Evolutionary conservation across 2,113 vertebrate genomes (phyloP).

Genomic region (Heterochromis multidens): DNA sequence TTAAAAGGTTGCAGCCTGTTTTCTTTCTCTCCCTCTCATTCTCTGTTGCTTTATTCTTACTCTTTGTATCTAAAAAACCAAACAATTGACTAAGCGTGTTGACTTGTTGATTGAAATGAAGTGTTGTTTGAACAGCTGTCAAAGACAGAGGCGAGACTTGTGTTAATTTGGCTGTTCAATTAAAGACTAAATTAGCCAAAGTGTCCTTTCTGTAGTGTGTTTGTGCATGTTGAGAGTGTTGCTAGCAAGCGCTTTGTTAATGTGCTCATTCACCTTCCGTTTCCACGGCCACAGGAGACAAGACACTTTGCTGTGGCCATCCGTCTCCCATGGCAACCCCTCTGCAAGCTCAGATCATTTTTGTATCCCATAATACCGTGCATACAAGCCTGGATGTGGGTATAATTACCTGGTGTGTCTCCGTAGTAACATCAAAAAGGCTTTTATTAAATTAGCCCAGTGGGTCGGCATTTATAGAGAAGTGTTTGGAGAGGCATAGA

Average conservation of each 20-base stretch:
- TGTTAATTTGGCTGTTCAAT: slow-evolving; percentile 17
- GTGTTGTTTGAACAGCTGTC: slow-evolving; percentile 40
- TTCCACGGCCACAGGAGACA: slow-evolving; percentile 17
- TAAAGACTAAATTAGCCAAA: slow-evolving; percentile 33
- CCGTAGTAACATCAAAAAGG: slow-evolving; percentile 55
- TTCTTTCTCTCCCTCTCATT: neutral
- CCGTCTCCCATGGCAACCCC: slow-evolving; percentile 52
- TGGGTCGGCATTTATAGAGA: slow-evolving; percentile 59
- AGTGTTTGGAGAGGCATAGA: slow-evolving; percentile 46
- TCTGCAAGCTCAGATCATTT: slow-evolving; percentile 42
- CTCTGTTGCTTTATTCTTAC: slow-evolving; percentile 6
- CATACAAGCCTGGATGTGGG: slow-evolving; percentile 22
- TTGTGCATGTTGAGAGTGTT: neutral
- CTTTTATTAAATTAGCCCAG: slow-evolving; percentile 72
- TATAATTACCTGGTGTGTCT: slow-evolving; percentile 67
- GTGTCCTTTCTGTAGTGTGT: neutral
- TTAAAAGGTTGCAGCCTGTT: slow-evolving; percentile 43
- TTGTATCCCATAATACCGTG: slow-evolving; percentile 56
- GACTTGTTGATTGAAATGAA: slow-evolving; percentile 35
- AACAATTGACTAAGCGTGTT: slow-evolving; percentile 17
- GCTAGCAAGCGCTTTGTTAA: slow-evolving; percentile 5
- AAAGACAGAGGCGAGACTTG: neutral
- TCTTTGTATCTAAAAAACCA: slow-evolving; percentile 20
- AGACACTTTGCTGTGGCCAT: slow-evolving; percentile 27
- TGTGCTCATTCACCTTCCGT: slow-evolving; percentile 17